phyloP scores from a whole-genome alignment of 2,888 invertebrate species.

The Mythimna pallens region DNA sequence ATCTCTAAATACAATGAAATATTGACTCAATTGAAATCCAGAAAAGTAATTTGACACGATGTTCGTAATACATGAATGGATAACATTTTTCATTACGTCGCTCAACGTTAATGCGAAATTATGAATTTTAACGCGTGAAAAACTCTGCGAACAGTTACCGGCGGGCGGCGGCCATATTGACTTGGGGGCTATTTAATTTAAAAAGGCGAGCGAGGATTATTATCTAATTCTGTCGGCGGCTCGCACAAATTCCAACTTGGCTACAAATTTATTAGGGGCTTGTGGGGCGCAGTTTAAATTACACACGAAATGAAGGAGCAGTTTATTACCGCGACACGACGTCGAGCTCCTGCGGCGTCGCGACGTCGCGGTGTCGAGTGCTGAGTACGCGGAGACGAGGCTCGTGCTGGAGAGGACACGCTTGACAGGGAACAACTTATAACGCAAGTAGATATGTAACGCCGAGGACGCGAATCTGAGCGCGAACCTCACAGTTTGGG shows the following conservation, averaged over 20 bases:
- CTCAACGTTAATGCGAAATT: slow-evolving; percentile 70
- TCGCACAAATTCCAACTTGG: slow-evolving; percentile 66
- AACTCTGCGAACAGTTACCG: slow-evolving; percentile 39
- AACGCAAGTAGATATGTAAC: neutral
- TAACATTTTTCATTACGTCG: slow-evolving; percentile 70
- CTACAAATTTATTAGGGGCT: slow-evolving; percentile 66
- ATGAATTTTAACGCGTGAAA: slow-evolving; percentile 69
- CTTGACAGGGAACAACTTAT: neutral
- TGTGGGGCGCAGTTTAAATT: slow-evolving; percentile 59
- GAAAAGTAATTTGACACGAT: slow-evolving; percentile 45
- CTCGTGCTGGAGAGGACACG: slow-evolving; percentile 2
- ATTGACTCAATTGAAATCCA: slow-evolving; percentile 23
- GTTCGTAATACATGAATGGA: slow-evolving; percentile 45
- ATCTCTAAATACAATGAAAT: slow-evolving; percentile 7
- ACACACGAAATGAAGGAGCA: slow-evolving; percentile 60
- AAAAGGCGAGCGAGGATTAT: slow-evolving; percentile 73
- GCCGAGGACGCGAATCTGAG: neutral
- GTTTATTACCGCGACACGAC: slow-evolving; percentile 60
- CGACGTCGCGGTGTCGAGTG: neutral
- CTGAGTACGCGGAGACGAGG: neutral
- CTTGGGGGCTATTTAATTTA: slow-evolving; percentile 73
- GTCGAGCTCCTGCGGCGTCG: neutral
- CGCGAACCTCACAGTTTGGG: neutral
- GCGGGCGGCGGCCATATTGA: slow-evolving; percentile 67
- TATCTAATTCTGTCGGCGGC: slow-evolving; percentile 72